Percentiles rank a stretch among this genome's conserved stretches.
Conservation (phyloP, 2,888 invertebrate species). For the Azorinus chamasolen region DNA sequence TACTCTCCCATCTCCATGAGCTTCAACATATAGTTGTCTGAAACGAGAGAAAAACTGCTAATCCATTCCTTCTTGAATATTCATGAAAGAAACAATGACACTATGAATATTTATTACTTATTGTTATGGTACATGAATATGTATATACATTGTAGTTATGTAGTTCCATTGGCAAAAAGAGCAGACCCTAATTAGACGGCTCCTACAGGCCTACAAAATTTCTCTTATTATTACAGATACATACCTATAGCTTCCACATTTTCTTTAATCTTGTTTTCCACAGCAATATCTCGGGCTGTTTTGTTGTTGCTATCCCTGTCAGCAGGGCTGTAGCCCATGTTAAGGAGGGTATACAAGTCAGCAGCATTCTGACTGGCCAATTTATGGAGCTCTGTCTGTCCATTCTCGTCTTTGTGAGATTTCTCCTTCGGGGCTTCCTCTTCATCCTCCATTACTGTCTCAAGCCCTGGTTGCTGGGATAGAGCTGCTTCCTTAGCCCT, state of each 20-base stretch:
- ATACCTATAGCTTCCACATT: constrained; percentile 79
- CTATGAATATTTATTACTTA: background rate
- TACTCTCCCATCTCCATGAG: constrained; percentile 75
- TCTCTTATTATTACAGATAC: too few relatives aligned
- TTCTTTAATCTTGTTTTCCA: constrained; percentile 66
- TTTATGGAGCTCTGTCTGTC: constrained; percentile 78
- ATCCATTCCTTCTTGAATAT: background rate
- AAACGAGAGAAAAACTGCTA: constrained; percentile 22
- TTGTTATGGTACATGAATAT: background rate
- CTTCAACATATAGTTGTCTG: constrained; percentile 75
- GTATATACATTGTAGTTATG: too few relatives aligned
- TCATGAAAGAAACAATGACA: too few relatives aligned
- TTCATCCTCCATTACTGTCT: constrained; percentile 76
- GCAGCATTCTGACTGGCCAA: constrained; percentile 73
- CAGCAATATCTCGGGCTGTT: constrained; percentile 80
- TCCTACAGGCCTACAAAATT: too few relatives aligned
- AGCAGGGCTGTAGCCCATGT: constrained; percentile 75
- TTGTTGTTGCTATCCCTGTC: constrained; percentile 74
- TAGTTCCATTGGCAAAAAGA: background rate
- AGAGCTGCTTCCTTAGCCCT: constrained; percentile 77
- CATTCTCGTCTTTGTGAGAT: constrained; percentile 70
- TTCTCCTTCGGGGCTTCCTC: constrained; percentile 67
- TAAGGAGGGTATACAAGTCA: constrained; percentile 72
- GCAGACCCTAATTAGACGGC: background rate
- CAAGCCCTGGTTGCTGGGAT: constrained; percentile 74